A percentile compares a stretch with the other conserved stretches of the same genome.
Conservation (phyloP, 2,888 invertebrate species). For the Hyalella azteca region DNA sequence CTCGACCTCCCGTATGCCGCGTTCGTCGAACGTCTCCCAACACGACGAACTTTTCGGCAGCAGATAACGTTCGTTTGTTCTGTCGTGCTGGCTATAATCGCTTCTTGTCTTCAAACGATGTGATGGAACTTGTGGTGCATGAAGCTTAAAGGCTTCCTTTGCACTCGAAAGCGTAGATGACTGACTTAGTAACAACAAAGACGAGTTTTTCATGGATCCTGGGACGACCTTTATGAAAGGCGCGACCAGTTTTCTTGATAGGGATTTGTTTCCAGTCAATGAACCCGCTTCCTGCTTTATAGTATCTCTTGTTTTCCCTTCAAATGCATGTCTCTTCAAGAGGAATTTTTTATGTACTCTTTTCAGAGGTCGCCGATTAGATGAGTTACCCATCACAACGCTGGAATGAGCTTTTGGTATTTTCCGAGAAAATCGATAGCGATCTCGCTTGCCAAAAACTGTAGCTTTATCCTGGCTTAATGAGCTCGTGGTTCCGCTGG, state of each 20-base stretch:
- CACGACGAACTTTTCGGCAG: slow-evolving; percentile 17
- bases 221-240: no score
- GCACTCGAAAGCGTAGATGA: no score
- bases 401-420: neutral
- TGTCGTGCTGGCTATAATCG: no score
- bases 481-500: neutral
- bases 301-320: neutral
- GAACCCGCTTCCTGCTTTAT: no score
- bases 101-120: no score
- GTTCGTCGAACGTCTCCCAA: slow-evolving; percentile 50
- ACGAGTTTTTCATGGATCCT: no score
- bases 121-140: no score
- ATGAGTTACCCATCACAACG: neutral
- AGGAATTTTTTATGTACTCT: neutral
- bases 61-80: no score
- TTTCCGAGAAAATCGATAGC: neutral
- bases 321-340: neutral
- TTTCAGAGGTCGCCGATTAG: neutral
- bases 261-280: no score
- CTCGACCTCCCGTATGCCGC: slow-evolving; percentile 43
- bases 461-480: neutral
- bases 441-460: neutral
- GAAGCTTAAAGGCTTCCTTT: no score
- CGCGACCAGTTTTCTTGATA: no score
- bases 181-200: no score